These are phyloP conservation scores for Belgica antarctica DNA, from an alignment of 2,888 invertebrate species.

Conservation along the genomic window DNA sequence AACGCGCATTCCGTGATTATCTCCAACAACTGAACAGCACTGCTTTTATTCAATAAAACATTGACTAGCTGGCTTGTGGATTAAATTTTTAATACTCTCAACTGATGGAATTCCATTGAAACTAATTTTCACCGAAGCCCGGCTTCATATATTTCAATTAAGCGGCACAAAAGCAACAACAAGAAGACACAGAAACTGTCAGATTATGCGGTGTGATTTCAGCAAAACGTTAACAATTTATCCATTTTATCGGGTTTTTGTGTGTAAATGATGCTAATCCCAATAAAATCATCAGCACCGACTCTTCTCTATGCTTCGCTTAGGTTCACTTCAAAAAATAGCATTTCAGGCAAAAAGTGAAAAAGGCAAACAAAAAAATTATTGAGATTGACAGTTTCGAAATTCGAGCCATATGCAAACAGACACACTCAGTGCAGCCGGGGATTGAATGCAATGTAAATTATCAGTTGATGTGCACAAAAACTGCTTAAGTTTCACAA, in stretches of 20 bases:
- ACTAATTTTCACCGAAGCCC: slow-evolving; percentile 18
- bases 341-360: background rate
- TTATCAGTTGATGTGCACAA: background rate
- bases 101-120: slow-evolving; percentile 25
- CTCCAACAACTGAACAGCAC: slow-evolving; percentile 11
- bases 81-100: slow-evolving; percentile 12
- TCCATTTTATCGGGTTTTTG: slow-evolving; percentile 26
- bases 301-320: background rate
- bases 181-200: slow-evolving; percentile 1
- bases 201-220: slow-evolving; percentile 30
- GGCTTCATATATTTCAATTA: slow-evolving; percentile 11
- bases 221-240: slow-evolving; percentile 10
- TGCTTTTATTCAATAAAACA: slow-evolving; percentile 25
- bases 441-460: background rate
- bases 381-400: slow-evolving; percentile 31
- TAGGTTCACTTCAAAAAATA: background rate
- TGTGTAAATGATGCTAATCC: slow-evolving; percentile 30
- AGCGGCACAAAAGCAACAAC: background rate
- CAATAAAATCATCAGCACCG: slow-evolving; percentile 16
- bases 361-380: background rate
- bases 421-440: background rate
- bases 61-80: background rate
- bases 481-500: background rate
- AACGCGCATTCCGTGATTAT: too few relatives aligned
- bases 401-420: slow-evolving; percentile 28